Percentiles rank a stretch among this genome's conserved stretches.
Evolutionary conservation across 2,113 vertebrate species (phyloP).

Genomic region (Lampris megalopsis): DNA sequence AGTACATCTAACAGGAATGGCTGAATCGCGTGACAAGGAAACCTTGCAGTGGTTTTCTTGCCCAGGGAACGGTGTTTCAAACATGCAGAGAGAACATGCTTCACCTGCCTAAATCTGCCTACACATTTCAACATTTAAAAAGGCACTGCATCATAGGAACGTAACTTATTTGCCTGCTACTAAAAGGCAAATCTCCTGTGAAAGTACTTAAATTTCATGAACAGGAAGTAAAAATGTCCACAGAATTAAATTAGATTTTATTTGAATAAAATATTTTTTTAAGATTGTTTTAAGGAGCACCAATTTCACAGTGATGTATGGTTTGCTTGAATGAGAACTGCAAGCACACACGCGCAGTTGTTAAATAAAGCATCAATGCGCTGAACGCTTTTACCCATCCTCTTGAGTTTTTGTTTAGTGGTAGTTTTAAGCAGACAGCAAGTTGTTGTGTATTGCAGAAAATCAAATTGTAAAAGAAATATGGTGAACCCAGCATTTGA

Average conservation of each 20-base stretch:
- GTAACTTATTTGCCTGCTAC: conserved; percentile 42
- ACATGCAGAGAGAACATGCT: conserved; percentile 22
- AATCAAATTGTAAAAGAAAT: conserved; percentile 13
- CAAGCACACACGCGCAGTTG: conserved; percentile 1
- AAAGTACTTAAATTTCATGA: conserved; percentile 12
- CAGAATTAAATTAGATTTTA: conserved; percentile 66
- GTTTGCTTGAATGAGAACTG: conserved; percentile 55
- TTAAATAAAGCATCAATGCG: conserved; percentile 1
- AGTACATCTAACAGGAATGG: background rate
- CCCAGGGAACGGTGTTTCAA: background rate
- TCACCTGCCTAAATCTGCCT: conserved; percentile 22
- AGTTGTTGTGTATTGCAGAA: background rate
- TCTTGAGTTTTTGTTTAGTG: background rate
- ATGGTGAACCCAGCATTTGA: conserved; percentile 15
- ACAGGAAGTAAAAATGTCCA: conserved; percentile 39
- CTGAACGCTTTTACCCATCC: conserved; percentile 5
- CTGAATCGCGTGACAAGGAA: background rate
- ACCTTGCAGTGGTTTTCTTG: no score
- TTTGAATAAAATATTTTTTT: conserved; percentile 69
- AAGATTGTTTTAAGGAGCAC: conserved; percentile 72
- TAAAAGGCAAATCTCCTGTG: conserved; percentile 36
- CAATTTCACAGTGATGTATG: conserved; percentile 82
- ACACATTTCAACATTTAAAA: conserved; percentile 46
- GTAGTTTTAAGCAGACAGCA: no score
- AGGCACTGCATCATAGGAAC: conserved; percentile 75